Conservation (phyloP, 37 sponge, comb jelly and placozoan species). For the Agelas oroides region DNA sequence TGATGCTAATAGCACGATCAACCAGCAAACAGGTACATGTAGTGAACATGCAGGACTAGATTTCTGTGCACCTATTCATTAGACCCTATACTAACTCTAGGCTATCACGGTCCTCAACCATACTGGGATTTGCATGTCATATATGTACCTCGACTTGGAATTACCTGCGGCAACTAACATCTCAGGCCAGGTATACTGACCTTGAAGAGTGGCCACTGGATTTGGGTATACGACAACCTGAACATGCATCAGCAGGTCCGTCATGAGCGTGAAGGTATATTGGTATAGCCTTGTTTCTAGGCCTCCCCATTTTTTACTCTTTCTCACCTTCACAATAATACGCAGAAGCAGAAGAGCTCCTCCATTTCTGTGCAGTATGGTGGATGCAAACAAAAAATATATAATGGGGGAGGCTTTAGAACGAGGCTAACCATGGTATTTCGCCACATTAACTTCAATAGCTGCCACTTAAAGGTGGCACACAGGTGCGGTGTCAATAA, state of each 20-base stretch:
- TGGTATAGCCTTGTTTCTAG: too few species aligned
- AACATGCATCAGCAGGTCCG: background rate
- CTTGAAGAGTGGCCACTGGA: background rate
- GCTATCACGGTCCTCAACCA: conserved; percentile 2
- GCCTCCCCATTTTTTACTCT: too few species aligned
- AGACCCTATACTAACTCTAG: background rate
- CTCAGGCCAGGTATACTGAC: background rate
- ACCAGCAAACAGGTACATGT: conserved; percentile 2
- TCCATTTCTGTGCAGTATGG: too few species aligned
- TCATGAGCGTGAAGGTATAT: conserved; percentile 14
- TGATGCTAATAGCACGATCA: conserved; percentile 30
- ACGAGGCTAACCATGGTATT: too few species aligned
- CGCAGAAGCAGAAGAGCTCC: too few species aligned
- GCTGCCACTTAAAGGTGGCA: too few species aligned
- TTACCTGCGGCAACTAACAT: background rate
- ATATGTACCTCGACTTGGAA: background rate
- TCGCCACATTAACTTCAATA: too few species aligned
- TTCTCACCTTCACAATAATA: too few species aligned
- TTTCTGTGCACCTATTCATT: background rate
- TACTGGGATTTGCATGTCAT: background rate
- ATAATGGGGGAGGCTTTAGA: too few species aligned
- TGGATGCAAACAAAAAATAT: too few species aligned
- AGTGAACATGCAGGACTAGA: background rate
- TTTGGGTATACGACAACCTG: conserved; percentile 2
- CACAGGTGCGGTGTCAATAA: too few species aligned